Evolutionary conservation across 2,888 invertebrate genomes (phyloP).

Genomic region (Neelides folsomi): DNA sequence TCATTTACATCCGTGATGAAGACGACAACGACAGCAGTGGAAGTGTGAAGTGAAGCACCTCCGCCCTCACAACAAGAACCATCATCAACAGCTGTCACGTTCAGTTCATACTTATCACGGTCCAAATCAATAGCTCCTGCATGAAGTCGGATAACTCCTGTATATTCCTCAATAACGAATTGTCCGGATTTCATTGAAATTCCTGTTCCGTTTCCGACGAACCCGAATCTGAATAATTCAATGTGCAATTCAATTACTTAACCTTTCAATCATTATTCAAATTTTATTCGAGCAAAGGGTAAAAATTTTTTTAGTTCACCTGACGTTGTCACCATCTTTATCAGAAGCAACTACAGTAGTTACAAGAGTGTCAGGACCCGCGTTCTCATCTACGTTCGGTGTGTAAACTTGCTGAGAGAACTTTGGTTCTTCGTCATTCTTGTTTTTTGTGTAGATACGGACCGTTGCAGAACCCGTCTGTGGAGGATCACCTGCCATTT

Average conservation of each 20-base stretch:
- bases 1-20: slow-evolving; percentile 95
- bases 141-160: slow-evolving; percentile 80
- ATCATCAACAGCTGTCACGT: slow-evolving; percentile 94
- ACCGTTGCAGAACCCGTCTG: slow-evolving; percentile 88
- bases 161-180: slow-evolving; percentile 89
- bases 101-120: slow-evolving; percentile 86
- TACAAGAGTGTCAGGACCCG: slow-evolving; percentile 84
- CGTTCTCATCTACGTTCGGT: slow-evolving; percentile 90
- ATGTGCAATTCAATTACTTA: too few species aligned
- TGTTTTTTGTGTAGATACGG: slow-evolving; percentile 90
- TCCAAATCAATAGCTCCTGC: slow-evolving; percentile 75
- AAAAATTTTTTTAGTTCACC: slow-evolving; percentile 49
- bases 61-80: slow-evolving; percentile 91
- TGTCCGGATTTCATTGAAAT: slow-evolving; percentile 53
- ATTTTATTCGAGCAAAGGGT: too few species aligned
- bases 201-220: slow-evolving; percentile 66
- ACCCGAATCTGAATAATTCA: slow-evolving; percentile 38
- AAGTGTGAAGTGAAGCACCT: slow-evolving; percentile 74
- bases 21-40: slow-evolving; percentile 86
- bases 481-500: slow-evolving; percentile 57
- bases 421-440: slow-evolving; percentile 94
- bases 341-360: slow-evolving; percentile 95
- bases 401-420: slow-evolving; percentile 94
- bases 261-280: too few species aligned
- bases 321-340: slow-evolving; percentile 91